Base-by-base conservation (phyloP, 2,113 vertebrate species). In the Aphyosemion australe region DNA sequence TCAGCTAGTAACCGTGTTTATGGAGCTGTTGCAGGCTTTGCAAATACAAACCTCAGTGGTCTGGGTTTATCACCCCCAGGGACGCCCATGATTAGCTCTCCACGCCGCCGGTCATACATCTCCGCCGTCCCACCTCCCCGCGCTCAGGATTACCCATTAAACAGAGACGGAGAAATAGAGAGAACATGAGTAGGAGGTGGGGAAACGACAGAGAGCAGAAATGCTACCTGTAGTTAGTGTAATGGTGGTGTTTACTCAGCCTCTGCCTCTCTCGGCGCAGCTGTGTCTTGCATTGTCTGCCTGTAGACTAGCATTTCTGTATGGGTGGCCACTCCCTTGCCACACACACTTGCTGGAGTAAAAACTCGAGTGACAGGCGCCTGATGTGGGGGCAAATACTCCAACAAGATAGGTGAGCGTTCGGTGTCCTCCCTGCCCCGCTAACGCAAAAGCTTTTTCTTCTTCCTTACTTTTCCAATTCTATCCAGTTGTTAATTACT, bases 1-100 rank as follows among this genome's bases (percentile, higher is more conserved):
- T 69, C 78, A 78, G 74, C 85, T 66, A 75, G 71, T 80, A 77
- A 80, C 61, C 64, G 78, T 83, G 84, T 89, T 89, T 86, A 85
- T 78, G 74, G 80, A 86, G 76, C 78, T 53, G 69, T 60, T 57
- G 61, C 66, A 18, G 71, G 51, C 77, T 85, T 70, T 31, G 76
- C 83, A 81, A 85, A 83, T 74, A 79, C 73, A 64, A 82, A 70
- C 83, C 81, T 70, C 69, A 66, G 65, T 51, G 57, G 81, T 71
- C 74, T 53, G 61, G 81, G 60, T 83, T 79, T 72, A 76, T 86
- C 84, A 84, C 80, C 76, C 80, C 72, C 66, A 87, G 87, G 85
- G 89, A 80, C 55, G 76, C 73, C 76, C 84, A 42, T 85, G 85
- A 88, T 86, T 85, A 86, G 84, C 85, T 81, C 83, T 72, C 74